Evolutionary conservation across 2,113 vertebrate genomes (phyloP), one percentile per base, ranked within the genome.

Genomic region (Sialia sialis): DNA sequence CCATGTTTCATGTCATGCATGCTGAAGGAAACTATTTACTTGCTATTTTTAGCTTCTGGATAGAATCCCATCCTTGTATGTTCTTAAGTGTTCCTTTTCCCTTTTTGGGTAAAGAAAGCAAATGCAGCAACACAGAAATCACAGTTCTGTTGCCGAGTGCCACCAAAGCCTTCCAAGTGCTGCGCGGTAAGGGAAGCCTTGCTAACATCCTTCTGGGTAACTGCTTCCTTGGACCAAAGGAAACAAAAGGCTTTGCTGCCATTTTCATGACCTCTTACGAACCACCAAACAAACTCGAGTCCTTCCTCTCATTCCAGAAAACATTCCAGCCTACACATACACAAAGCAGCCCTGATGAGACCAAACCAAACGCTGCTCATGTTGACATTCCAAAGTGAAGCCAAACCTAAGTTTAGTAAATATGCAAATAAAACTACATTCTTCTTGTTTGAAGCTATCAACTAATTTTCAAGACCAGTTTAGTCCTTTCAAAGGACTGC

Each of bases 71-170:
- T 90, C 69, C 64, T 95, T 95, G 79, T 79, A 94, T 91, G 96
- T 96, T 97, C 95, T 90, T 81, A 94, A 96, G 91, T 91, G 63
- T 48, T 83, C 88, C 93, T 94, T 82, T 90, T 95, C 96, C 97
- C 97, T 97, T 97, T 97, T 97, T 95, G 96, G 97, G 97, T 97
- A 96, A 97, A 95, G 94, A 97, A 95, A 93, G 89, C 82, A 87
- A 96, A 94, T 46, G 80, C 69, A 92, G 67, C 59, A 89, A 74
- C 78, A 93, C n/a, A 32, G 64, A 91, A 80, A 84, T 90, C 68
- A 12, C 39, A 23, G 74, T 43, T 87, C 64, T 56, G 11, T 46
- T 76, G 62, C 87, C 79, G 73, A 69, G 34, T 11, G 55, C 70
- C 62, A 72, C 82, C 76, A 78, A 59, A 86, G 52, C 82, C 79